A percentile compares a stretch with the other conserved stretches of the same genome.
These are phyloP conservation scores for Drosophila jambulina DNA, from an alignment of 1,140 invertebrate genomes.

Conservation along the genomic window DNA sequence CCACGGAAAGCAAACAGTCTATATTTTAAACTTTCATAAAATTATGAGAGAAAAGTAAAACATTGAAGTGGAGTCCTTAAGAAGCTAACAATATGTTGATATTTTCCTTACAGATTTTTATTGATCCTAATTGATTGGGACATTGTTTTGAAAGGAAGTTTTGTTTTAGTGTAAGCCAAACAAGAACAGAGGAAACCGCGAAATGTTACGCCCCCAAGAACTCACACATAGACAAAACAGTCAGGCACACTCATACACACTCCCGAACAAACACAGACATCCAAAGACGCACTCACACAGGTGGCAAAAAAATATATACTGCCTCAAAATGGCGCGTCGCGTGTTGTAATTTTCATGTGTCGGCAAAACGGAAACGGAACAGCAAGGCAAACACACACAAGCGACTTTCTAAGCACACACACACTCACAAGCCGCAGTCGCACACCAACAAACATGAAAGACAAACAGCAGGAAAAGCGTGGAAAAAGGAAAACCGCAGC, in stretches of 20 bases:
- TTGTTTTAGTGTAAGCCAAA: slow-evolving; percentile 11
- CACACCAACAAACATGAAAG: slow-evolving; percentile 14
- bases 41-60: too few relatives aligned
- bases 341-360: slow-evolving; percentile 58
- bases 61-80: neutral
- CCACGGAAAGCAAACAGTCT: neutral
- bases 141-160: neutral
- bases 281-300: slow-evolving; percentile 37
- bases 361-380: slow-evolving; percentile 51
- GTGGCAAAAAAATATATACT: slow-evolving; percentile 49
- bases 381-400: slow-evolving; percentile 36
- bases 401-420: slow-evolving; percentile 20
- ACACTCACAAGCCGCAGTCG: neutral
- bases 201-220: slow-evolving; percentile 35
- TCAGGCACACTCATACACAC: neutral
- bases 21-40: neutral
- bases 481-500: slow-evolving; percentile 33
- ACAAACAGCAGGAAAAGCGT: slow-evolving; percentile 18
- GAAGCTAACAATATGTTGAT: neutral
- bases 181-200: slow-evolving; percentile 18
- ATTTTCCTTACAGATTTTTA: neutral
- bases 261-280: slow-evolving; percentile 5
- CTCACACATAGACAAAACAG: slow-evolving; percentile 2
- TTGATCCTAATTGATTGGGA: slow-evolving; percentile 3
- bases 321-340: slow-evolving; percentile 41